These are phyloP conservation scores for Drosophila trapezifrons DNA, from an alignment of 1,140 invertebrate genomes.

Conservation along the genomic window DNA sequence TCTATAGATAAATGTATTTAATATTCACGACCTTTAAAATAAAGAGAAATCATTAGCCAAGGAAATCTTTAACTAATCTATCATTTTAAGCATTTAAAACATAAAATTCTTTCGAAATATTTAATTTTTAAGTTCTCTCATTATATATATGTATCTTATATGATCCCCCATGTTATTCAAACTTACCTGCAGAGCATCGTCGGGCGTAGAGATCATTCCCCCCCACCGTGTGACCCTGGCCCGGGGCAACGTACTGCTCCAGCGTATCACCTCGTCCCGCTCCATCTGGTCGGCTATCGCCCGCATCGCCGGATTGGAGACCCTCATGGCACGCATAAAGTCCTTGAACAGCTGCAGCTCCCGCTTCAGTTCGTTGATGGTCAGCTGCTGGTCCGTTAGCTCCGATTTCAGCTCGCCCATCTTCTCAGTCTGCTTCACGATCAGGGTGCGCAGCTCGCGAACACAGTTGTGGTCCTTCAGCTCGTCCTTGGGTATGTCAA, in stretches of 20 bases:
- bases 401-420: slow-evolving; percentile 93
- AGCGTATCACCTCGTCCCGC: slow-evolving; percentile 95
- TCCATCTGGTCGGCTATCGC: slow-evolving; percentile 96
- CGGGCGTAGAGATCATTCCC: slow-evolving; percentile 93
- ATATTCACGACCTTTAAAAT: background rate
- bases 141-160: background rate
- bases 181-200: slow-evolving; percentile 94
- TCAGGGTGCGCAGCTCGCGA: slow-evolving; percentile 92
- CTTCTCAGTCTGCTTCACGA: slow-evolving; percentile 94
- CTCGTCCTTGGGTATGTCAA: slow-evolving; percentile 97
- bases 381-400: slow-evolving; percentile 92
- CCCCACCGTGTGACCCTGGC: slow-evolving; percentile 97
- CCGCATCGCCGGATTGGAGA: slow-evolving; percentile 94
- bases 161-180: background rate
- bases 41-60: too few relatives aligned
- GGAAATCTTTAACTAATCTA: too few relatives aligned
- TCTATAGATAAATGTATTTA: background rate
- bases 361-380: slow-evolving; percentile 94
- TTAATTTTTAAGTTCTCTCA: background rate
- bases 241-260: slow-evolving; percentile 92
- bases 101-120: background rate
- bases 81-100: background rate
- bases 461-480: slow-evolving; percentile 97
- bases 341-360: slow-evolving; percentile 94
- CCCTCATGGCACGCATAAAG: slow-evolving; percentile 95